Evolutionary conservation across 2,113 vertebrate genomes (phyloP).

Genomic region (Lagopus muta): DNA sequence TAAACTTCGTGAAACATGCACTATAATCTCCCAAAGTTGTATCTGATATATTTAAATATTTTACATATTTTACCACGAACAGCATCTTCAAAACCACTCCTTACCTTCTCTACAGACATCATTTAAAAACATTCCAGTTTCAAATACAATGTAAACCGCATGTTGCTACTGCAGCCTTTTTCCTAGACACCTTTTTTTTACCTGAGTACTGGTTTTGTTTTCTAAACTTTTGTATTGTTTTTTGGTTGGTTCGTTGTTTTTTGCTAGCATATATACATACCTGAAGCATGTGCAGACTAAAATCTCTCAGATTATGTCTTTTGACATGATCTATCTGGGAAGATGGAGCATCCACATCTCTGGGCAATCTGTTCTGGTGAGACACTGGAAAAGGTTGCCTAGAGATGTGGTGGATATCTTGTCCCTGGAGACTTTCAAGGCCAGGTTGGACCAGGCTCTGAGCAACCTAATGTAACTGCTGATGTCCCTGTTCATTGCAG

Average conservation of each 20-base stretch:
- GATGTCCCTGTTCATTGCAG: too few relatives aligned
- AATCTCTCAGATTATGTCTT: not conserved
- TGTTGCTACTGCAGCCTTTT: not conserved
- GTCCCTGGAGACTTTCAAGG: too few relatives aligned
- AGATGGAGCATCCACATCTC: too few relatives aligned
- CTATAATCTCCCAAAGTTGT: slow-evolving; percentile 1
- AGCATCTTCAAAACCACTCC: not conserved
- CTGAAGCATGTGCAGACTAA: not conserved
- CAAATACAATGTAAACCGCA: not conserved
- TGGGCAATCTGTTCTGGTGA: too few relatives aligned
- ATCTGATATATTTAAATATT: slow-evolving; percentile 30
- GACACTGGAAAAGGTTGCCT: too few relatives aligned
- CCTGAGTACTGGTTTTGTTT: not conserved
- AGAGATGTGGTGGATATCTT: too few relatives aligned
- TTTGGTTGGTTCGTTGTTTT: not conserved
- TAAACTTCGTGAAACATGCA: slow-evolving; percentile 21
- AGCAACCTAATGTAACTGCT: too few relatives aligned
- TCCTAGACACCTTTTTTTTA: not conserved
- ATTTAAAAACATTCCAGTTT: slow-evolving; percentile 3
- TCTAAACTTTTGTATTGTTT: not conserved
- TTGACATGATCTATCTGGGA: not conserved
- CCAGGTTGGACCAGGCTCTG: too few relatives aligned
- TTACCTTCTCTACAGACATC: not conserved
- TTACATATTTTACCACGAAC: not conserved
- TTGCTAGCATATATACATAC: not conserved